phyloP scores from a whole-genome alignment of 2,797 vertebrate species.

The Spheniscus humboldti region DNA sequence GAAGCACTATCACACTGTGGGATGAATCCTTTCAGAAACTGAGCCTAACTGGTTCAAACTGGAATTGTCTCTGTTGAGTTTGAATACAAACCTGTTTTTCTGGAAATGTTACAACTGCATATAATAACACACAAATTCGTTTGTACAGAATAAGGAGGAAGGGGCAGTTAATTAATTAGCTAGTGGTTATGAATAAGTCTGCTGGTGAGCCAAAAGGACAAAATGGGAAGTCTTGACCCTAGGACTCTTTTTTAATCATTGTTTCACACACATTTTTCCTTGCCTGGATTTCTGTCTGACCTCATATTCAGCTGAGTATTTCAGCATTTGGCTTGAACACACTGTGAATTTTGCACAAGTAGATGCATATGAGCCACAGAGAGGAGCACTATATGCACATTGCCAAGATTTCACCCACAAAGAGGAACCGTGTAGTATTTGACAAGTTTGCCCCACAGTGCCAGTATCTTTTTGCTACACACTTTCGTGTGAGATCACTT shows the following conservation, averaged over 20 bases:
- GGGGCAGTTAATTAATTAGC: background rate
- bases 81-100: background rate
- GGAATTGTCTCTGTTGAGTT: background rate
- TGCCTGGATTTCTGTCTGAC: background rate
- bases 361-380: background rate
- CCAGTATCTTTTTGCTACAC: background rate
- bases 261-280: background rate
- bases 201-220: background rate
- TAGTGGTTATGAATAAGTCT: background rate
- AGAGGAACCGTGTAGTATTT: background rate
- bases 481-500: background rate
- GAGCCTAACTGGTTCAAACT: background rate
- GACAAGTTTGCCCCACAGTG: conserved; percentile 1
- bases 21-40: background rate
- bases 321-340: background rate
- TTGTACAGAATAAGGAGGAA: background rate
- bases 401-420: background rate
- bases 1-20: background rate
- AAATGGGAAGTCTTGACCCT: background rate
- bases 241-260: background rate
- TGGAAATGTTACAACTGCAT: background rate
- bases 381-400: background rate
- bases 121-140: background rate
- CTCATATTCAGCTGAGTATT: background rate
- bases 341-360: background rate